A percentile compares a stretch with the other conserved stretches of the same genome.
These are phyloP conservation scores for Calidris pygmaea DNA, from an alignment of 2,113 vertebrate genomes.

Conservation along the genomic window DNA sequence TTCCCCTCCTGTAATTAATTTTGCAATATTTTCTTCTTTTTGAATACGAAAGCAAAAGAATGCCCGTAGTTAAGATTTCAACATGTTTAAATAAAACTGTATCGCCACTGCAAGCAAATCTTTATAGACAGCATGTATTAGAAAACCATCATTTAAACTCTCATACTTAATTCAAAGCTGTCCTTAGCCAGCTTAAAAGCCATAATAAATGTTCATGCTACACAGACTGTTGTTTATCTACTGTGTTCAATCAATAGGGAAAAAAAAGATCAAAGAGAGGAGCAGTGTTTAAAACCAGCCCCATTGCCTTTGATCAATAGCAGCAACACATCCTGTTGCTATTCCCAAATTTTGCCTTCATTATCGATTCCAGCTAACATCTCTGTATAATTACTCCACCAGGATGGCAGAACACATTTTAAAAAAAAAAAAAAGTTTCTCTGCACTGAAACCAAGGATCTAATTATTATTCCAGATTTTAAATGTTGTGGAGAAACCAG, in stretches of 20 bases:
- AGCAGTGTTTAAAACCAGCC: constrained; percentile 15
- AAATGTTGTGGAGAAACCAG: neutral
- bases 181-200: constrained; percentile 21
- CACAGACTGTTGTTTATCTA: neutral
- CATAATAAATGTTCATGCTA: neutral
- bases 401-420: neutral
- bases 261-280: constrained; percentile 2
- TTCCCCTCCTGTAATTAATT: neutral
- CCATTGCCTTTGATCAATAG: constrained; percentile 6
- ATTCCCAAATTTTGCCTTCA: neutral
- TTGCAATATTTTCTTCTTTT: neutral
- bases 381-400: neutral
- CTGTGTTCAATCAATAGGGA: neutral
- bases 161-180: neutral
- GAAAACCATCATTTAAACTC: neutral
- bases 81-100: neutral
- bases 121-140: neutral
- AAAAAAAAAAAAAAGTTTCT: neutral
- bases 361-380: neutral
- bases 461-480: neutral
- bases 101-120: neutral
- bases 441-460: neutral
- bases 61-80: neutral
- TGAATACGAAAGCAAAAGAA: neutral
- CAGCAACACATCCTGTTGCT: neutral